A percentile compares a stretch with the other conserved stretches of the same genome.
These are phyloP conservation scores for Aurelia coerulea DNA, from an alignment of 30 jellyfish, hydroid and myxozoan genomes.

Conservation along the genomic window DNA sequence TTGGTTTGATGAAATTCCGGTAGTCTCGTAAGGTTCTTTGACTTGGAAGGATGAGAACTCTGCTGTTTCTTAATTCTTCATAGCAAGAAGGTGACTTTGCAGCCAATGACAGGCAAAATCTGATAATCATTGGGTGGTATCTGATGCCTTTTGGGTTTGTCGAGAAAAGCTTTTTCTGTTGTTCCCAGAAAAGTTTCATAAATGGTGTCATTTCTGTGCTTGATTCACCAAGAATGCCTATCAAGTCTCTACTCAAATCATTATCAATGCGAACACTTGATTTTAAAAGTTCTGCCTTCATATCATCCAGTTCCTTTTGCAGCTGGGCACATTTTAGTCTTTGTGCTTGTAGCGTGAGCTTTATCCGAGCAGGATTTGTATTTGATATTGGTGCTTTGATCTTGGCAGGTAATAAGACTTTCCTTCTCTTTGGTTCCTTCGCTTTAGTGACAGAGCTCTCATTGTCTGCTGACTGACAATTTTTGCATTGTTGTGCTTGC, in stretches of 20 bases:
- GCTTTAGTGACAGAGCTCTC: neutral
- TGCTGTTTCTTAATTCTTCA: slow-evolving; percentile 28
- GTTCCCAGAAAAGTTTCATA: slow-evolving; percentile 60
- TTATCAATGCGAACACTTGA: neutral
- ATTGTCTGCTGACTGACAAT: slow-evolving; percentile 3
- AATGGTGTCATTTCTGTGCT: slow-evolving; percentile 17
- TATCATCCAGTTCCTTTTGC: neutral
- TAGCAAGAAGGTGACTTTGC: slow-evolving; percentile 53
- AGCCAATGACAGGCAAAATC: slow-evolving; percentile 53
- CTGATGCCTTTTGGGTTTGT: neutral
- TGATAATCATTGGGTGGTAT: slow-evolving; percentile 55
- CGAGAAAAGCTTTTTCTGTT: slow-evolving; percentile 26
- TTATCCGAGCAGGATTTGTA: neutral
- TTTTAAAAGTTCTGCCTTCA: slow-evolving; percentile 2
- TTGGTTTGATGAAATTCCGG: neutral
- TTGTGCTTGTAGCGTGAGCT: slow-evolving; percentile 29
- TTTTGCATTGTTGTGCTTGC: neutral
- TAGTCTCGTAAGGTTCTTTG: slow-evolving; percentile 18
- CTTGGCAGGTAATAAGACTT: slow-evolving; percentile 11
- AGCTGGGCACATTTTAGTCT: slow-evolving; percentile 27
- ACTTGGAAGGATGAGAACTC: slow-evolving; percentile 33
- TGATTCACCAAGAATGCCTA: neutral
- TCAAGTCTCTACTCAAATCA: slow-evolving; percentile 7
- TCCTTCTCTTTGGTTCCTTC: neutral
- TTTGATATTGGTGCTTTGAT: slow-evolving; percentile 36